A percentile compares a stretch with the other conserved stretches of the same genome.
Conservation (phyloP, 1,140 invertebrate genomes). For the Anthonomus grandis region DNA sequence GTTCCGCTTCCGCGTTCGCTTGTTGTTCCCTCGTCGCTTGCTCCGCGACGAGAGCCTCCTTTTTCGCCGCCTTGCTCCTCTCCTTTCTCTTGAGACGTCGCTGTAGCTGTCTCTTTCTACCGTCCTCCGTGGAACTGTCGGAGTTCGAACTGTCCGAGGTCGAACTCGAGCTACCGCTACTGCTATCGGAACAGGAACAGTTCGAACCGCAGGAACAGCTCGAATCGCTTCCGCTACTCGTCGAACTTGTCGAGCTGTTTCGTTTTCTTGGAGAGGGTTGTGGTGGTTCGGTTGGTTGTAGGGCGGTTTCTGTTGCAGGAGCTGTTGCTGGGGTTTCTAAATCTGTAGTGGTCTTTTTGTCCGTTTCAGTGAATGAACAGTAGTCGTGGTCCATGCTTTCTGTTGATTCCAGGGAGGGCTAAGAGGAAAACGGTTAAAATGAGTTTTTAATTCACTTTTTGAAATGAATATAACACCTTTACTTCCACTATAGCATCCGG, state of each 20-base stretch:
- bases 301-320: background rate
- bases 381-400: constrained; percentile 62
- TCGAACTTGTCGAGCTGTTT: constrained; percentile 57
- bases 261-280: constrained; percentile 23
- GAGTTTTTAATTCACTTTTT: background rate
- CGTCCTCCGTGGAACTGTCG: constrained; percentile 57
- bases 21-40: constrained; percentile 48
- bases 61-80: constrained; percentile 48
- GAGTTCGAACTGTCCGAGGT: constrained; percentile 71
- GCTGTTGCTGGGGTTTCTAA: constrained; percentile 1
- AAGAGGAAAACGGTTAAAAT: constrained; percentile 1
- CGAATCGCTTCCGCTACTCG: constrained; percentile 69
- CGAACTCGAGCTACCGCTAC: constrained; percentile 56
- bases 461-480: constrained; percentile 23
- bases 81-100: constrained; percentile 49
- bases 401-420: constrained; percentile 42
- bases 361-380: constrained; percentile 44
- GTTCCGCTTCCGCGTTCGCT: constrained; percentile 15
- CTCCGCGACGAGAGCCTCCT: background rate
- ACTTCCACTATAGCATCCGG: constrained; percentile 34
- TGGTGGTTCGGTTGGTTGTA: background rate
- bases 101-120: constrained; percentile 48
- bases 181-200: constrained; percentile 68
- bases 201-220: constrained; percentile 76
- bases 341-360: background rate